Base-by-base conservation (phyloP, 2,888 invertebrate genomes). In the Phortica magna region DNA sequence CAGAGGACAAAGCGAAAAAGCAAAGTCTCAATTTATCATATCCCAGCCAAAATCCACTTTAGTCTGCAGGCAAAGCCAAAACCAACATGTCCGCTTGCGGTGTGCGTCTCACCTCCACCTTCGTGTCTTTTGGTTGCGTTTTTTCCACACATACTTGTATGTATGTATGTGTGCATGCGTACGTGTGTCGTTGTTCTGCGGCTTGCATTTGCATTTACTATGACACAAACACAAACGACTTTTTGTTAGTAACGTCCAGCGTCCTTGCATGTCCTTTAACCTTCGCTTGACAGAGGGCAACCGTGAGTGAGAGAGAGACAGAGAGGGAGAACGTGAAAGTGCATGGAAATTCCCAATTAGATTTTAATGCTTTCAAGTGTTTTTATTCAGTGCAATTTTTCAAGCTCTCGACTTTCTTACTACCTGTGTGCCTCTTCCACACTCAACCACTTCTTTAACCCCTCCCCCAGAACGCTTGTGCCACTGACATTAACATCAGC, bases 321-420 rank as follows among this genome's bases (percentile, higher is more conserved):
- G 68, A 2, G 43, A 70, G 7, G 1, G 10, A 2, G 9, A 48
- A 7, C 48, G 14, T 48, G 9, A 48, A 48, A 48, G 31, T 83
- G 83, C 88, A 88, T 88, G 88, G 89, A 88, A 89, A 86, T 86
- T 88, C 88, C 88, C 89, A 89, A 89, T 88, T 88, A 89, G 88
- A 84, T 83, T 83, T 88, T 89, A 88, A 89, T 88, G 84, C 80
- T 87, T 82, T 83, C 89, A 88, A 88, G 89, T 88, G 86, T 82
- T 89, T 85, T 88, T 83, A 89, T 89, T 88, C 89, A 84, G 79
- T 86, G 85, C 89, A 81, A 86, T 86, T 89, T 88, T 88, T 86
- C 85, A 89, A 80, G 80, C 78, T 17, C 55, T 17, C 57, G 31
- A 55, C 57, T 39, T 31, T 53, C 12, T 55, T 14, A 14, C 55